Conservation (phyloP, 2,888 invertebrate species). For the Sceliomorpha sp. region DNA sequence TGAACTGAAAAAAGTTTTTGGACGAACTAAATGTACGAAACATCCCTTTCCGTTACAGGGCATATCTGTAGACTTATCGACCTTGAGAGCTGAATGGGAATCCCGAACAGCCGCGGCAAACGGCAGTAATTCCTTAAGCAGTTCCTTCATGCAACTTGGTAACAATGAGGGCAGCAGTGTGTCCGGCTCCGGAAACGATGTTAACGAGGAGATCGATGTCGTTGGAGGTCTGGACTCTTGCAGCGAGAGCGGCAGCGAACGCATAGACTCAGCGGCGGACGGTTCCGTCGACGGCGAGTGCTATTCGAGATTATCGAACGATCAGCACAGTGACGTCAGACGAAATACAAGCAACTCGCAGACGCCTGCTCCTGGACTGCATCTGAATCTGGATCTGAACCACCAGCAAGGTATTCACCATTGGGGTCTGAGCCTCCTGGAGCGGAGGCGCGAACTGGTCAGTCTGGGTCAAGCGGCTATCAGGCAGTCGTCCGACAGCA, state of each 20-base stretch:
- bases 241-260: constrained; percentile 84
- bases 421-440: constrained; percentile 79
- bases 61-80: constrained; percentile 92
- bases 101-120: constrained; percentile 81
- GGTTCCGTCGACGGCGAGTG: constrained; percentile 84
- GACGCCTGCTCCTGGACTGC: constrained; percentile 63
- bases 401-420: constrained; percentile 76
- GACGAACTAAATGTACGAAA: no score
- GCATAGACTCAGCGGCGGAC: constrained; percentile 81
- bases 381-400: constrained; percentile 68
- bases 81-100: constrained; percentile 91
- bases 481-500: constrained; percentile 61
- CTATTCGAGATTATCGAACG: constrained; percentile 72
- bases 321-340: constrained; percentile 37
- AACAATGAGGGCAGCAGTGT: constrained; percentile 78
- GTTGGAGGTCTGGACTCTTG: constrained; percentile 89
- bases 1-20: no score
- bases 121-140: constrained; percentile 84
- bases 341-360: constrained; percentile 54
- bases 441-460: constrained; percentile 80
- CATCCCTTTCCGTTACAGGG: constrained; percentile 81
- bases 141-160: constrained; percentile 66
- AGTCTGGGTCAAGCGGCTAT: constrained; percentile 60
- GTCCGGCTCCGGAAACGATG: constrained; percentile 77
- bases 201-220: constrained; percentile 86